Evolutionary conservation across 1,140 invertebrate species (phyloP), one percentile per base, ranked within the genome.

Genomic region (Ceratitis capitata): DNA sequence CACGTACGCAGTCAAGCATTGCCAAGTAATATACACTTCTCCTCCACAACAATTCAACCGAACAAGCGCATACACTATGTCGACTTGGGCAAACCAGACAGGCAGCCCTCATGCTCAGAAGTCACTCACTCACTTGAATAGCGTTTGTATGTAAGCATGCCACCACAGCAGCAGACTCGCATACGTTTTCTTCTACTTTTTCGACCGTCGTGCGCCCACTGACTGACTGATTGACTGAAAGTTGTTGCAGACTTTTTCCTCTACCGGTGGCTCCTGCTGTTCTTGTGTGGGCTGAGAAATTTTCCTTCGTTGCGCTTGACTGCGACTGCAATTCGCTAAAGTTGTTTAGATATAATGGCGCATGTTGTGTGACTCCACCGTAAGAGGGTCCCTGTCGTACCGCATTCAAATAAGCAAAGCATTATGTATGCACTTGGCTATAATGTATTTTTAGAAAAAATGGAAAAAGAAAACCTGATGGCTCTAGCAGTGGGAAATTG

Each of bases 21-120:
- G 16, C 35, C 83, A 84, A 51, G 19, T 84, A 35, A 61, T 58
- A 35, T 35, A 78, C 56, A 61, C 51, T 61, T 84, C 64, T 7
- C 32, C 61, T 45, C 23, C 23, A n/a, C 56, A 56, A 84, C 83
- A 53, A 61, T 84, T 84, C 39, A 84, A 51, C 14, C 35, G 53
- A 83, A 14, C 29, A 16, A 35, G 12, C 82, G n/a, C n/a, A n/a
- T n/a, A n/a, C n/a, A n/a, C n/a, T n/a, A n/a, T n/a, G n/a, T n/a
- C n/a, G n/a, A n/a, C n/a, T n/a, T n/a, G n/a, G n/a, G n/a, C n/a
- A n/a, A 29, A 88, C 87, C 82, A 83, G 45, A 51, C 29, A 83
- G 47, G n/a, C 45, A 83, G 26, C 49, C 26, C 45, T 32, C 49
- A 53, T 32, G 49, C 49, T 32, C 82, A 83, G 6, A 83, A 51